Percentiles rank a stretch among this genome's conserved stretches.
These are phyloP conservation scores for Ceyx erithaca DNA, from an alignment of 2,797 vertebrate genomes.

Conservation along the genomic window DNA sequence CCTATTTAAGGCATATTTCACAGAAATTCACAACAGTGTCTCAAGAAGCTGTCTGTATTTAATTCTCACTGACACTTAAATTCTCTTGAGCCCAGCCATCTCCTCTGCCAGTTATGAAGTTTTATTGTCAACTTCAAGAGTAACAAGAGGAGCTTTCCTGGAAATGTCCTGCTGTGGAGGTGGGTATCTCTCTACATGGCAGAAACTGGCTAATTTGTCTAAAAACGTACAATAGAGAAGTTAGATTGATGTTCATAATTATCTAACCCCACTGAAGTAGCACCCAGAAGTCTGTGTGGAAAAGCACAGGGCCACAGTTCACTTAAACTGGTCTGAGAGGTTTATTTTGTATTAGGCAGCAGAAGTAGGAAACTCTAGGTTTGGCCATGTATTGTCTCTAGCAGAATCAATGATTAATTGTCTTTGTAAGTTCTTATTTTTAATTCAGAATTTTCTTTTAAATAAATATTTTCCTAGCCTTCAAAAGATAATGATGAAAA, in stretches of 20 bases:
- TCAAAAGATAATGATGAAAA: not conserved
- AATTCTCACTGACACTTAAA: not conserved
- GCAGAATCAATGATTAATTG: not conserved
- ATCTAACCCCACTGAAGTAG: not conserved
- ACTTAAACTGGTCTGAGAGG: not conserved
- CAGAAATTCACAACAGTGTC: not conserved
- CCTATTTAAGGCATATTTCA: not conserved
- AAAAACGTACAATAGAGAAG: not conserved
- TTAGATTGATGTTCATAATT: not conserved
- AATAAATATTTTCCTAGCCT: not conserved
- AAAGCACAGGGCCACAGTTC: not conserved
- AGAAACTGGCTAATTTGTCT: not conserved
- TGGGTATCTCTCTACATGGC: not conserved
- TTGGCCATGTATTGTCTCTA: not conserved
- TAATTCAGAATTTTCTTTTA: not conserved
- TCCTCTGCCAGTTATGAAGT: not conserved
- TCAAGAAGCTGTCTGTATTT: not conserved
- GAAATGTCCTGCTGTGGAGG: not conserved
- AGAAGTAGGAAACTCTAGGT: not conserved
- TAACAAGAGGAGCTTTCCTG: not conserved
- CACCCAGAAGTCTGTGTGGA: not conserved
- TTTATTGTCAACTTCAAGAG: not conserved
- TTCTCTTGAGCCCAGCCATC: slow-evolving; percentile 4
- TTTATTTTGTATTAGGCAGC: not conserved
- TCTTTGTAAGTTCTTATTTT: slow-evolving; percentile 1